Base-by-base conservation (phyloP, 2,113 vertebrate genomes). In the Oryzias woworae region DNA sequence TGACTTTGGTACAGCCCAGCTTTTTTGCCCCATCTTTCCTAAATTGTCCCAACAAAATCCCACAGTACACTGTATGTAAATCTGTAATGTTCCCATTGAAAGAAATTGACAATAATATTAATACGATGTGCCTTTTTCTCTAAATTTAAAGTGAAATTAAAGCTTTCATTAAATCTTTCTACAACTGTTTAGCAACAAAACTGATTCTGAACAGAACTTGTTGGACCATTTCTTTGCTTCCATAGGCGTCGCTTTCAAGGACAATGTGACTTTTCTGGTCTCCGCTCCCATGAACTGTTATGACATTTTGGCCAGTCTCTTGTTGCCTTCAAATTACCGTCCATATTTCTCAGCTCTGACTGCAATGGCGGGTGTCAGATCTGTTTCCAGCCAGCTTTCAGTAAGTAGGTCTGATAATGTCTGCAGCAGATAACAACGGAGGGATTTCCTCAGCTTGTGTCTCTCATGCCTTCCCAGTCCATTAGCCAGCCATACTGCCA, bases 341-440 rank as follows among this genome's bases (percentile, higher is more conserved):
- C 74, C 48, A 44, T 53, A 47, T 50, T 71, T 50, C 59, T 73
- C 74, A 46, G 45, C 51, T 64, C 36, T 46, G 65, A 65, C 55
- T 53, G 36, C 6, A 24, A 53, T 14, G 41, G 47, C 62, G 23
- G 71, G 52, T 61, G 62, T 73, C 65, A 55, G 61, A 46, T 62
- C 31, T 41, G 49, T 43, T 81, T 63, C 73, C 77, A 75, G 77
- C 74, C 71, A 59, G 62, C 64, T 71, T 53, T 55, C 65, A 54
- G 62, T 63, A 59, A 83, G 73, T 62, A 68, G 63, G 63, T 67
- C 82, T 72, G 78, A 88, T 81, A 78, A 78, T 76, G 78, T 76
- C 78, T 75, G 52, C 65, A 2, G 20, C 74, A 71, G 82, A 85
- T 85, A 83, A 85, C 74, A 75, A 80, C 24, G 41, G 43, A 58